These are phyloP conservation scores for Gobio gobio DNA, from an alignment of 2,113 vertebrate genomes.

Conservation along the genomic window DNA sequence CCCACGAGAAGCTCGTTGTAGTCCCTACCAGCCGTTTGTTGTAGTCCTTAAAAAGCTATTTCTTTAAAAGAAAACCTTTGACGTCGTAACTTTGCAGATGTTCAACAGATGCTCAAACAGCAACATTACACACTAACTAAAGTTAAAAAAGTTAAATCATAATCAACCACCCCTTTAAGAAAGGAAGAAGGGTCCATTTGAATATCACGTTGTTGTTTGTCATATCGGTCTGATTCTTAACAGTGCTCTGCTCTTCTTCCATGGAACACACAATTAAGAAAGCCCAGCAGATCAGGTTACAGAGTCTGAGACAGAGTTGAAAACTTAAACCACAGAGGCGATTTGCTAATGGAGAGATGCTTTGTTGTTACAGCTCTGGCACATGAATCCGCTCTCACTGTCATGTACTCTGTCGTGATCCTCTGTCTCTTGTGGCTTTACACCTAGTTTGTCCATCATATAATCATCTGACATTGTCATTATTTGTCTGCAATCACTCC, in stretches of 20 bases:
- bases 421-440: background rate
- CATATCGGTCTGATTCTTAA: background rate
- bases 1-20: no score
- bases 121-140: no score
- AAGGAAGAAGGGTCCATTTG: background rate
- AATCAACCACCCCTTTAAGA: background rate
- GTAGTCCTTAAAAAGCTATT: no score
- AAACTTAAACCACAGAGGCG: background rate
- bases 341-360: slow-evolving; percentile 1
- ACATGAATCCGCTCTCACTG: background rate
- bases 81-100: no score
- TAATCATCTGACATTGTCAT: background rate
- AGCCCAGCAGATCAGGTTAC: background rate
- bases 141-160: no score
- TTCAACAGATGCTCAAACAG: no score
- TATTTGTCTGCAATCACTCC: background rate
- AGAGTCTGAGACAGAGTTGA: background rate
- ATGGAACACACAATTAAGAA: background rate
- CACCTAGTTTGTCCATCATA: background rate
- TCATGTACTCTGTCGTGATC: background rate
- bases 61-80: no score
- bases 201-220: background rate
- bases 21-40: no score
- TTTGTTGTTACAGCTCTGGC: background rate
- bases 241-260: background rate